These are phyloP conservation scores for Hydrocynus forskahlii DNA, from an alignment of 2,797 vertebrate genomes.

Conservation along the genomic window DNA sequence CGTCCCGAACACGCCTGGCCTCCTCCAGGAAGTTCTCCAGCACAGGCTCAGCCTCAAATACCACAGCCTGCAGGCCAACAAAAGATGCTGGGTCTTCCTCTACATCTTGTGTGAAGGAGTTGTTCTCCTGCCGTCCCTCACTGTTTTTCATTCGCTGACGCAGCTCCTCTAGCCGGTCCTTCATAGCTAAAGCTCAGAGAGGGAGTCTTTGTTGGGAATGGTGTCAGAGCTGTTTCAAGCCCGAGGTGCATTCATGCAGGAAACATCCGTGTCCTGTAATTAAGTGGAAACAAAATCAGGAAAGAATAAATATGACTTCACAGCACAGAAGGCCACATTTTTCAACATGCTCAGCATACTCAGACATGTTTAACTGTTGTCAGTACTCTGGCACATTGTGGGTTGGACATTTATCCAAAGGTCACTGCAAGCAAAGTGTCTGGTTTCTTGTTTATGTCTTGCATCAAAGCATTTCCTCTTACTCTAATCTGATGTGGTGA, in stretches of 20 bases:
- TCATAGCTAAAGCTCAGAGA: constrained; percentile 73
- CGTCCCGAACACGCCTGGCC: constrained; percentile 84
- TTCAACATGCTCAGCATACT: background rate
- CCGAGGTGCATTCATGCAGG: background rate
- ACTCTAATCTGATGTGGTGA: constrained; percentile 9
- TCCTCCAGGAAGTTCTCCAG: constrained; percentile 86
- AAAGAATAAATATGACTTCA: background rate
- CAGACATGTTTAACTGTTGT: background rate
- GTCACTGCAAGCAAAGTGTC: constrained; percentile 3
- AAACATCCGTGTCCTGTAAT: constrained; percentile 54
- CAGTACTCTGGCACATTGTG: background rate
- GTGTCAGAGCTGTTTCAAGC: constrained; percentile 1
- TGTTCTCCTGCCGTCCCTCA: constrained; percentile 31
- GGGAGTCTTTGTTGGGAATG: constrained; percentile 2
- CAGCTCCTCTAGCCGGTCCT: constrained; percentile 89
- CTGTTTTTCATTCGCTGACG: constrained; percentile 78
- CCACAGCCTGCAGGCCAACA: constrained; percentile 83
- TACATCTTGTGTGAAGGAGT: constrained; percentile 62
- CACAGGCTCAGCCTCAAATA: constrained; percentile 90
- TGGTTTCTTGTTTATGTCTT: constrained; percentile 52
- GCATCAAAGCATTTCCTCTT: constrained; percentile 28
- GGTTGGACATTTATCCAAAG: constrained; percentile 3
- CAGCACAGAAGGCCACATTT: background rate
- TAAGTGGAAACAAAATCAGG: constrained; percentile 47
- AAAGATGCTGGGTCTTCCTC: constrained; percentile 71